Base-by-base conservation (phyloP, 2,797 vertebrate species). In the Dallia pectoralis region DNA sequence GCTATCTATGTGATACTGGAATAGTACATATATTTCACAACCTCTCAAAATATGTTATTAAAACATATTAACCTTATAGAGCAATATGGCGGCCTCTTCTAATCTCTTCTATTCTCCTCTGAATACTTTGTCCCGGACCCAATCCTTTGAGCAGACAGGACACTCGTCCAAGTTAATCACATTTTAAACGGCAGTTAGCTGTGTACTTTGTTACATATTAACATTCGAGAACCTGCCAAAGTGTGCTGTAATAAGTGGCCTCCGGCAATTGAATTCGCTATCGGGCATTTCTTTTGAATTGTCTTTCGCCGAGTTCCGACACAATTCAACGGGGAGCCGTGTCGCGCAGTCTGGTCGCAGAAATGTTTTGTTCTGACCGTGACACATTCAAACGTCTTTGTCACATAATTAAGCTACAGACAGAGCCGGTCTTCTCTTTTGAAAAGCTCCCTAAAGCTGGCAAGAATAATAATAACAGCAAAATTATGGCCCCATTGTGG, bases 141-240 rank as follows among this genome's bases (percentile, higher is more conserved):
- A n/a, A 67, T 67, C 36, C 22, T 67, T 33, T 22, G 36, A 14
- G 36, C 36, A 44, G 65, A 67, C 36, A 25, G 33, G 65, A 36
- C 65, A 22, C 33, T 79, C 15, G 62, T 53, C 27, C 62, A 70
- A 81, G 83, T 81, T 77, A 81, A 87, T 86, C 80, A 75, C n/a
- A n/a, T n/a, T n/a, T n/a, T n/a, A n/a, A n/a, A n/a, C n/a, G n/a
- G n/a, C n/a, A n/a, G n/a, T n/a, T 44, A 14, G 40, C 9, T 44
- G 40, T 44, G 40, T 44, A 44, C 40, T 44, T 44, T 6, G 40
- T 44, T 11, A 44, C 11, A 44, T 1, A 44, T 44, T 11, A 14
- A 44, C 14, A 44, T 44, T 44, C 2, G 40, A 12, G 14, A 7
- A 44, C 14, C 40, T 44, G 40, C 11, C 14, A 44, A 44, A 2